Evolutionary conservation across 2,113 vertebrate species (phyloP), one percentile per base, ranked within the genome.

Genomic region (Pteronura brasiliensis): DNA sequence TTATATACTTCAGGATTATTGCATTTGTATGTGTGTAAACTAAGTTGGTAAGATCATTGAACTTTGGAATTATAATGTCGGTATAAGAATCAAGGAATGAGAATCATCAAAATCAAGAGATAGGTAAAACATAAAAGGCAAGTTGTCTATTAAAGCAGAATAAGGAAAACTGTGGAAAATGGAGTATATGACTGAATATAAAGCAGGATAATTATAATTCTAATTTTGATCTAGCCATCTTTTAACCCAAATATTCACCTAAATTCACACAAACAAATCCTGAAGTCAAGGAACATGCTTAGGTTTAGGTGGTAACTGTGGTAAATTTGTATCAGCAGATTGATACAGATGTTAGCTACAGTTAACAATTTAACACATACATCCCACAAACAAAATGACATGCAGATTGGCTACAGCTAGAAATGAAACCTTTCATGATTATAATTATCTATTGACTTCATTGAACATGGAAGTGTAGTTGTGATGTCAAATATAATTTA

Each of bases 401-500:
- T 42, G 57, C 42, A 98, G 13, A 92, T 27, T 71, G 11, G 20
- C 36, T 95, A 83, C 15, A 88, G 7, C 52, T 52, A 44, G 25
- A 85, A 93, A 20, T 52, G 71, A 97, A 95, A 29, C 12, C 31
- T 72, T 86, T 97, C 84, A 67, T 34, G 17, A 90, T 92, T 94
- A 76, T 21, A 95, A 59, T 29, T 88, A 27, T 49, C 15, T 29
- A 76, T 92, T 97, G 82, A 18, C 21, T 63, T 81, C 63, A 92
- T 57, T 96, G 55, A 71, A 76, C 97, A 83, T 90, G 17, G 49
- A 95, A 96, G 88, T 83, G 39, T 77, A 80, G 74, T 44, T 92
- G 67, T 77, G 71, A 82, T 93, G 89, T 84, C 82, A 96, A 96
- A 95, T 97, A 96, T 81, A 98, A 98, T 96, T 86, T 93, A 95